A percentile compares a stretch with the other conserved stretches of the same genome.
Evolutionary conservation across 1,140 invertebrate genomes (phyloP).

Genomic region (Brachionus sp.): DNA sequence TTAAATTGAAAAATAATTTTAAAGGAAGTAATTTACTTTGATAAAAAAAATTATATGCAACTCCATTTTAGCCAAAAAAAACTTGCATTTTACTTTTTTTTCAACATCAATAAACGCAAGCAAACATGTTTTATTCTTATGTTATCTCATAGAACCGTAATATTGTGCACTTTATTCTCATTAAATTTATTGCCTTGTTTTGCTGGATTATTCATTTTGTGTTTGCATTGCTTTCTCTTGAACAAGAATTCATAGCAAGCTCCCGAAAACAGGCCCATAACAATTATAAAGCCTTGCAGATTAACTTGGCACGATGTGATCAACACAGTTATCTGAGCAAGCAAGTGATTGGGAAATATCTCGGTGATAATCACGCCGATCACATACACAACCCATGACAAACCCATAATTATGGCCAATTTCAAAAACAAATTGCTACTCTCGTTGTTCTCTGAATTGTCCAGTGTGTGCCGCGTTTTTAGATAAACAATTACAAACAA

Average conservation of each 20-base stretch:
- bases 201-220: background rate
- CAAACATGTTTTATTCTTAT: no score
- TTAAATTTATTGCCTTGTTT: background rate
- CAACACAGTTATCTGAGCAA: background rate
- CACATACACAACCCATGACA: slow-evolving; percentile 39
- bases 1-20: no score
- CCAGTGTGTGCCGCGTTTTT: background rate
- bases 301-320: slow-evolving; percentile 28
- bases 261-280: background rate
- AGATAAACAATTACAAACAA: slow-evolving; percentile 8
- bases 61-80: no score
- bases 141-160: background rate
- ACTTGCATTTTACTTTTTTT: no score
- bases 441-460: background rate
- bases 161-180: background rate
- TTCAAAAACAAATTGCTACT: slow-evolving; percentile 15
- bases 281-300: slow-evolving; percentile 22
- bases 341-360: slow-evolving; percentile 9
- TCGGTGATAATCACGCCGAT: background rate
- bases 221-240: background rate
- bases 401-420: slow-evolving; percentile 29
- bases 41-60: no score
- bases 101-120: no score
- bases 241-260: slow-evolving; percentile 10
- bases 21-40: no score